phyloP scores from a whole-genome alignment of 2,888 invertebrate species.

The Diabrotica balteata region DNA sequence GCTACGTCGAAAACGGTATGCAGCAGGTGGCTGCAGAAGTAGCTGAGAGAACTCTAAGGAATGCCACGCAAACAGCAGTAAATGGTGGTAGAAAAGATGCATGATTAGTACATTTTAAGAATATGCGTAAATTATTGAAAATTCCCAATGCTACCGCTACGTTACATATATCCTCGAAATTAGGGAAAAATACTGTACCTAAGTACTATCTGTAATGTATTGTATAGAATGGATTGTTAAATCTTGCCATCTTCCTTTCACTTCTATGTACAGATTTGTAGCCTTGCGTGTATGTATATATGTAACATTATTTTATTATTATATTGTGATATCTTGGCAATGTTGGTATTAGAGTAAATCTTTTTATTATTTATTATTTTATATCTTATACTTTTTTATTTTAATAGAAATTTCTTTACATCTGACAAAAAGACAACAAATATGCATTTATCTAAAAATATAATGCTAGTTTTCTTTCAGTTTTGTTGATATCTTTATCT shows the following conservation, averaged over 20 bases:
- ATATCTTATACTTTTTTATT: conserved; percentile 31
- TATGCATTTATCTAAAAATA: conserved; percentile 7
- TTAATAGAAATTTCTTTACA: conserved; percentile 18
- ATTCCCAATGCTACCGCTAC: conserved; percentile 39
- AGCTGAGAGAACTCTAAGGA: conserved; percentile 72
- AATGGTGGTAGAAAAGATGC: conserved; percentile 49
- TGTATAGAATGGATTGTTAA: conserved; percentile 41
- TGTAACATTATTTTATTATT: conserved; percentile 45
- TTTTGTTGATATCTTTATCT: too few relatives aligned
- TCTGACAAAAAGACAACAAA: conserved; percentile 3
- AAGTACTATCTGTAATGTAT: conserved; percentile 25
- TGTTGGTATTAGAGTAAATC: conserved; percentile 49
- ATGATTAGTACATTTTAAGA: conserved; percentile 43
- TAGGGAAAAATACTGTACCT: conserved; percentile 26
- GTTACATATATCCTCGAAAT: conserved; percentile 43
- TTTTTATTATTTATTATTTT: conserved; percentile 42
- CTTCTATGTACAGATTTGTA: conserved; percentile 37
- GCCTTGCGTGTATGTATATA: conserved; percentile 39
- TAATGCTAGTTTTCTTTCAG: too few relatives aligned
- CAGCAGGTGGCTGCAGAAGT: conserved; percentile 82
- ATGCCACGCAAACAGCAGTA: conserved; percentile 53
- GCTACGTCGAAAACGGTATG: conserved; percentile 82
- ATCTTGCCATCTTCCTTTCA: conserved; percentile 37
- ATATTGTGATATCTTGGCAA: conserved; percentile 51
- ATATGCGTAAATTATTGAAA: conserved; percentile 36